A percentile compares a stretch with the other conserved stretches of the same genome.
phyloP scores from a whole-genome alignment of 2,113 vertebrate genomes.

The Cryptotis parvus region DNA sequence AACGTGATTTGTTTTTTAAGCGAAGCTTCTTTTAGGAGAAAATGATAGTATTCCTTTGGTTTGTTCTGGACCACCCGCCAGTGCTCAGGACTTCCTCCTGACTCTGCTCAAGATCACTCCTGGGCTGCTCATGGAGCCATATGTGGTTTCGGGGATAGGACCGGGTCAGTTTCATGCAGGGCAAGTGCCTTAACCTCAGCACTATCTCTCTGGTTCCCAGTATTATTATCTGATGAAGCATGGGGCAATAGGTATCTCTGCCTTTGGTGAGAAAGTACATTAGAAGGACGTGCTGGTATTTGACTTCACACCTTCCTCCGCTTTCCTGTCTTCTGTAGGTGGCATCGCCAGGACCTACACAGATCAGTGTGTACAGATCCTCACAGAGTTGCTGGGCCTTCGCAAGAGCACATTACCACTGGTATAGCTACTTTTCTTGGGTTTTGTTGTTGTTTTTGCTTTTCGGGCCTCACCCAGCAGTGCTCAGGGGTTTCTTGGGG shows the following conservation, averaged over 20 bases:
- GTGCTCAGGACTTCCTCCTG: too few relatives aligned
- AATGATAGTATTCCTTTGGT: not conserved
- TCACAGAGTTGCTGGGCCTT: constrained; percentile 93
- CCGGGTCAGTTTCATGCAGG: too few relatives aligned
- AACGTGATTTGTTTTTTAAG: not conserved
- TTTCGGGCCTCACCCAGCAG: too few relatives aligned
- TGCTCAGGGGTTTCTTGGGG: too few relatives aligned
- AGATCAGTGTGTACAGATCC: constrained; percentile 93
- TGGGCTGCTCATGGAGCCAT: too few relatives aligned
- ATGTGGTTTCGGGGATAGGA: too few relatives aligned
- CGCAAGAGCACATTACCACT: constrained; percentile 97
- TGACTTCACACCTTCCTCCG: constrained; percentile 18
- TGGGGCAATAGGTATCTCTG: not conserved
- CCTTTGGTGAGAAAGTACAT: constrained; percentile 44
- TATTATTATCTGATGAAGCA: too few relatives aligned
- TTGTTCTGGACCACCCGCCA: not conserved
- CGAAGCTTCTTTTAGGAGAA: not conserved
- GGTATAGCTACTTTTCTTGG: constrained; percentile 85
- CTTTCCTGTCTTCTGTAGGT: constrained; percentile 86
- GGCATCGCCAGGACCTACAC: constrained; percentile 95
- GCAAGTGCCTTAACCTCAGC: too few relatives aligned
- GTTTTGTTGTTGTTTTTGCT: too few relatives aligned
- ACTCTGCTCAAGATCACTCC: too few relatives aligned
- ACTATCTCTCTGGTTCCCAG: too few relatives aligned
- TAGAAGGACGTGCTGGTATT: not conserved